These are phyloP conservation scores for Eudemis profundana DNA, from an alignment of 2,888 invertebrate species.

Conservation along the genomic window DNA sequence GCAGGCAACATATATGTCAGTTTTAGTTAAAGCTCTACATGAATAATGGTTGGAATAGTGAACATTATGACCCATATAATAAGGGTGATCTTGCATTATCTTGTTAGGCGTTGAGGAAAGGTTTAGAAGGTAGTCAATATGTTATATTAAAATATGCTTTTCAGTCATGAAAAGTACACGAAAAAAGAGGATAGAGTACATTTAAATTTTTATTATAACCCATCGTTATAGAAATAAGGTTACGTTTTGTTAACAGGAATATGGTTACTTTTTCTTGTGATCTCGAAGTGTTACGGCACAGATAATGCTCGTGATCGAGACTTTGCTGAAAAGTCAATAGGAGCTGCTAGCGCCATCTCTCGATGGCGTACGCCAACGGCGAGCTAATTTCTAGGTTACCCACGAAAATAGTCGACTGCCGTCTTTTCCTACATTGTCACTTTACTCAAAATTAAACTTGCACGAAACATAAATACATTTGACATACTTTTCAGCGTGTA, in stretches of 20 bases:
- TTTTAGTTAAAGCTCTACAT: neutral
- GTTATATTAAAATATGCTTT: constrained; percentile 3
- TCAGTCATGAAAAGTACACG: constrained; percentile 3
- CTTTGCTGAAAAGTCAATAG: constrained; percentile 56
- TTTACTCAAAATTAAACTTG: constrained; percentile 34
- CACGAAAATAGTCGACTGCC: constrained; percentile 51
- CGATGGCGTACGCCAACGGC: constrained; percentile 49
- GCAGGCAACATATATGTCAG: too few relatives aligned
- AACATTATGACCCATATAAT: neutral
- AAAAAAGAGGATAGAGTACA: neutral
- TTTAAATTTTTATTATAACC: neutral
- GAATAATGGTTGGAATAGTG: too few relatives aligned
- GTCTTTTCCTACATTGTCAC: constrained; percentile 39
- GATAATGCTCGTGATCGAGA: constrained; percentile 20
- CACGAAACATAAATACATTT: constrained; percentile 37
- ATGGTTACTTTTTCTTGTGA: constrained; percentile 18
- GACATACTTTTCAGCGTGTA: constrained; percentile 30
- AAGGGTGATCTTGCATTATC: constrained; percentile 1
- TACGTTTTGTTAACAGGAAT: neutral
- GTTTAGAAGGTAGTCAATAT: neutral
- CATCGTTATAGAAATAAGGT: constrained; percentile 3
- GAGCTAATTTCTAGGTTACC: constrained; percentile 59
- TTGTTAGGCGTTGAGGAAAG: neutral
- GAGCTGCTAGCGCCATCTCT: constrained; percentile 65
- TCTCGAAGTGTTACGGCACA: constrained; percentile 28